Conservation (phyloP, 2,888 invertebrate species). For the Agonopterix alstromeriana region DNA sequence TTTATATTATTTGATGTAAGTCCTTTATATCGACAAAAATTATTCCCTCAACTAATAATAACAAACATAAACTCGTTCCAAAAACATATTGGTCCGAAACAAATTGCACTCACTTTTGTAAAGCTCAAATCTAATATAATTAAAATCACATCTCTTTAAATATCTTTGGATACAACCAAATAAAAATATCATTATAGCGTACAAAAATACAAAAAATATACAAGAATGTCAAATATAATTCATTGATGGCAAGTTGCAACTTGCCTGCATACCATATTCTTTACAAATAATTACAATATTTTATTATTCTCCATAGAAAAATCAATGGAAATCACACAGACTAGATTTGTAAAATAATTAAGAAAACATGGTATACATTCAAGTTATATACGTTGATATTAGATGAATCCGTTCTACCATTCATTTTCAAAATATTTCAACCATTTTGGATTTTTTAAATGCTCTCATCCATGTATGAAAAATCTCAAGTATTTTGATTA, state of each 20-base stretch:
- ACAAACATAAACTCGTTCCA: constrained; percentile 39
- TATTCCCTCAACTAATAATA: constrained; percentile 39
- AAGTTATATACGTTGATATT: constrained; percentile 8
- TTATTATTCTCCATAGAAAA: constrained; percentile 11
- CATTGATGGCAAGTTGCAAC: constrained; percentile 23
- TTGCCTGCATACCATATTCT: constrained; percentile 21
- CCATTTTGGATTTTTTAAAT: too few relatives aligned
- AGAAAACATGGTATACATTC: constrained; percentile 20
- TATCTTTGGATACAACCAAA: constrained; percentile 75
- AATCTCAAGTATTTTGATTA: too few relatives aligned
- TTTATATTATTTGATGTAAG: constrained; percentile 13
- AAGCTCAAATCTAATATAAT: constrained; percentile 66
- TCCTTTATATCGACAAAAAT: constrained; percentile 16
- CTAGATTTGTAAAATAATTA: constrained; percentile 22
- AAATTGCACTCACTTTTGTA: constrained; percentile 67
- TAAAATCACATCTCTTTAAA: constrained; percentile 72
- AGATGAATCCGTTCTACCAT: not conserved
- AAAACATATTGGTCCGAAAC: constrained; percentile 38
- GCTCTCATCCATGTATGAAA: too few relatives aligned
- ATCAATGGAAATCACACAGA: constrained; percentile 27
- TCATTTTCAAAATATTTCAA: too few relatives aligned
- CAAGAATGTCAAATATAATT: constrained; percentile 49
- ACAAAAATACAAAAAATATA: constrained; percentile 73
- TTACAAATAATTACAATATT: constrained; percentile 7
- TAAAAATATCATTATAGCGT: constrained; percentile 56